phyloP scores from a whole-genome alignment of 2,113 vertebrate species.

The Ictidomys tridecemlineatus region DNA sequence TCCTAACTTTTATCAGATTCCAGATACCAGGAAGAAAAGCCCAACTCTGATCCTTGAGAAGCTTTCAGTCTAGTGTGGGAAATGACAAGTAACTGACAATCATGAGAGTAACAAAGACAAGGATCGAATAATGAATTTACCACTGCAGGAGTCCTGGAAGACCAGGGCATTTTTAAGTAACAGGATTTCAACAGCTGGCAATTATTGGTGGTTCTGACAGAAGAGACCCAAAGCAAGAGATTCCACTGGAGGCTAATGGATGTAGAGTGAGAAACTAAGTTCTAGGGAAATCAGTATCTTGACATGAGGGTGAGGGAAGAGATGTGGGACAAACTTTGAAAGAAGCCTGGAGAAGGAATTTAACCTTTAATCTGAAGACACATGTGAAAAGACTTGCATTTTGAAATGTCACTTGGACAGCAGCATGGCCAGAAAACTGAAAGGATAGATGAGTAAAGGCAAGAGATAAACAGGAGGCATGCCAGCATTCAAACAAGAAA shows the following conservation, averaged over 20 bases:
- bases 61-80: background rate
- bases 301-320: background rate
- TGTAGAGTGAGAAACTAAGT: background rate
- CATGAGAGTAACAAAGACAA: background rate
- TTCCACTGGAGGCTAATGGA: background rate
- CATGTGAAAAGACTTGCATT: background rate
- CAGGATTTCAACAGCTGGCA: background rate
- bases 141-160: background rate
- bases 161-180: background rate
- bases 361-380: background rate
- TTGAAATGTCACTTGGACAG: background rate
- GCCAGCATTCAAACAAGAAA: background rate
- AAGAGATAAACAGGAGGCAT: background rate
- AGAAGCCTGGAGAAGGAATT: background rate
- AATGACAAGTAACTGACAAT: background rate
- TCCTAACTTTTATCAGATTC: background rate
- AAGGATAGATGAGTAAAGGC: background rate
- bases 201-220: background rate
- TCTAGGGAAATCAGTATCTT: background rate
- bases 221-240: background rate
- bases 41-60: background rate
- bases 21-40: background rate
- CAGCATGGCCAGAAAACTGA: background rate
- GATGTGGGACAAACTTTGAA: too few species aligned
- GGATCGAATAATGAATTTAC: background rate